Conservation (phyloP, 2,113 vertebrate species). For the Numida meleagris region DNA sequence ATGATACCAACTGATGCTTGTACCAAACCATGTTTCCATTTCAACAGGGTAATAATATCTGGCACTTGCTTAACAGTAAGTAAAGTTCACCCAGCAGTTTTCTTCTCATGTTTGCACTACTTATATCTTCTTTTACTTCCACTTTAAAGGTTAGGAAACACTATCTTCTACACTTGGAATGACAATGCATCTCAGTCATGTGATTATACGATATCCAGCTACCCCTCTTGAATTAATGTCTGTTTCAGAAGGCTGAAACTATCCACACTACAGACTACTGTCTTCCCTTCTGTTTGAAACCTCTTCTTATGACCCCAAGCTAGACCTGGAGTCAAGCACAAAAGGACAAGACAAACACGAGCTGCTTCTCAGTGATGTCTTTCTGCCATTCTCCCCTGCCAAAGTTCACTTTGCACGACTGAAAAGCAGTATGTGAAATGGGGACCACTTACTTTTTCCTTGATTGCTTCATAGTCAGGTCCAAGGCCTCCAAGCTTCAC, state of each 20-base stretch:
- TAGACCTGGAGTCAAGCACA: neutral
- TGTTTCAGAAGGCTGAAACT: neutral
- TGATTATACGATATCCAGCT: neutral
- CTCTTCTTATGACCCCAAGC: neutral
- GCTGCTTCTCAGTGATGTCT: neutral
- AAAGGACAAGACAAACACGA: rapidly evolving
- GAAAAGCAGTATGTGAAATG: neutral
- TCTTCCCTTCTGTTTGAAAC: neutral
- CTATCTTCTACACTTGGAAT: slow-evolving; percentile 49
- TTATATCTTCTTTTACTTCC: slow-evolving; percentile 54
- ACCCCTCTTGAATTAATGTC: neutral
- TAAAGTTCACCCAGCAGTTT: slow-evolving; percentile 25
- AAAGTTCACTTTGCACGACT: neutral
- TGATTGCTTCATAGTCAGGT: slow-evolving; percentile 79
- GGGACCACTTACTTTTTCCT: slow-evolving; percentile 81
- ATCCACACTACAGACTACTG: neutral
- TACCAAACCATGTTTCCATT: neutral
- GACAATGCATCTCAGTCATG: slow-evolving; percentile 34
- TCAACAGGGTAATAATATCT: neutral
- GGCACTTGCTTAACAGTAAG: neutral
- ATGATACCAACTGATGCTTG: neutral
- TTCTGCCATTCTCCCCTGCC: neutral
- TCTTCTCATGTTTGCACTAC: slow-evolving; percentile 32
- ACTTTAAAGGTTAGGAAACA: slow-evolving; percentile 16
- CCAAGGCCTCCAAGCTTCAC: slow-evolving; percentile 86